Evolutionary conservation across 2,888 invertebrate species (phyloP).

Genomic region (Catocala fraxini): DNA sequence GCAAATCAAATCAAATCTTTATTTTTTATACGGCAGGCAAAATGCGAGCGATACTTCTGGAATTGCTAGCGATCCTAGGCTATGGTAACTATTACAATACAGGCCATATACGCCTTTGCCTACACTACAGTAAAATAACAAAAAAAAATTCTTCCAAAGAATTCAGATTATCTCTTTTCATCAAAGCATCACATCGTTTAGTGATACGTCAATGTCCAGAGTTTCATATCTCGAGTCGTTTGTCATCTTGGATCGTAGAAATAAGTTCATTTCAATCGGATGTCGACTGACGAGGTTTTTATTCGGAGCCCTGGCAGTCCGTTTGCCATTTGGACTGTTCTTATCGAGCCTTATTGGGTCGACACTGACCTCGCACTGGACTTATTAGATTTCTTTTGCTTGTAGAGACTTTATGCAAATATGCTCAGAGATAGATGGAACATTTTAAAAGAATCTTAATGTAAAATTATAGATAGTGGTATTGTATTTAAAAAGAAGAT

Average conservation of each 20-base stretch:
- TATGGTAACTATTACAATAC: no score
- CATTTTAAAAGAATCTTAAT: no score
- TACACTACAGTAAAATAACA: no score
- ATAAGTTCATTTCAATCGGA: conserved; percentile 56
- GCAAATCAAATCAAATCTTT: no score
- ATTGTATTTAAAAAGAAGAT: no score
- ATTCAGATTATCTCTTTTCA: neutral
- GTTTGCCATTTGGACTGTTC: conserved; percentile 41
- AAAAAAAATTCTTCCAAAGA: no score
- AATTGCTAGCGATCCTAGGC: no score
- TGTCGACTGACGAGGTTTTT: conserved; percentile 53
- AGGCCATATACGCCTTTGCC: no score
- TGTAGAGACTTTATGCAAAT: neutral
- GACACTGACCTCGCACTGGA: conserved; percentile 19
- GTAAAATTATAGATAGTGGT: no score
- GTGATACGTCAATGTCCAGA: conserved; percentile 42
- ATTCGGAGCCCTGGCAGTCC: conserved; percentile 41
- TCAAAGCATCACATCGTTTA: conserved; percentile 22
- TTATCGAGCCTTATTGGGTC: conserved; percentile 25
- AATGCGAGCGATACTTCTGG: no score
- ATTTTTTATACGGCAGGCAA: no score
- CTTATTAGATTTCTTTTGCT: conserved; percentile 24
- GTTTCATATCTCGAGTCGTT: conserved; percentile 58
- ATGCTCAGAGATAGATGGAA: no score
- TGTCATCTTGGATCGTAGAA: conserved; percentile 48